Conservation (phyloP, 2,113 vertebrate species). For the Nannospalax galili region DNA sequence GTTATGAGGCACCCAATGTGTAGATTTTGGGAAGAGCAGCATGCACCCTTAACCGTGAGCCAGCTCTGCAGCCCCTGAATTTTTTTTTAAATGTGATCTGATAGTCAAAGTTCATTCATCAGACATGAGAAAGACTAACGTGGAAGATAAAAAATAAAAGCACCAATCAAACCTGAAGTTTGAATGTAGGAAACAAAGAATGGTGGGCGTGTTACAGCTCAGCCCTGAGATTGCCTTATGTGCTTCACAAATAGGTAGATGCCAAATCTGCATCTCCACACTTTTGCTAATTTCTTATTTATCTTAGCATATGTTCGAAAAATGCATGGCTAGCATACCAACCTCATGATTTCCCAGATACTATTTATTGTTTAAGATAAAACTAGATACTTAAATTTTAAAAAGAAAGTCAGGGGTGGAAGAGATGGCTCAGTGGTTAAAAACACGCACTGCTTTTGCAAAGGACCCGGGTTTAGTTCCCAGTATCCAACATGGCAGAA, state of each 20-base stretch:
- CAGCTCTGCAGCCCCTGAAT: not conserved
- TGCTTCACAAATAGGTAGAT: not conserved
- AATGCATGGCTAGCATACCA: not conserved
- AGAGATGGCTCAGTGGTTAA: no score
- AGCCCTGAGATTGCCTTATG: not conserved
- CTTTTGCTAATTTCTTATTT: not conserved
- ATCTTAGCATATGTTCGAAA: not conserved
- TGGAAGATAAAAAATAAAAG: conserved; percentile 15
- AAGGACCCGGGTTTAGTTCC: no score
- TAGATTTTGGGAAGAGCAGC: not conserved
- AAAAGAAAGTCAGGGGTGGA: not conserved
- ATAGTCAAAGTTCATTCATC: not conserved
- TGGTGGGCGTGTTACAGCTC: no score
- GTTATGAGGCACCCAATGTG: not conserved
- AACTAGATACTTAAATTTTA: not conserved
- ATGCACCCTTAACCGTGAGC: not conserved
- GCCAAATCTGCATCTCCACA: not conserved
- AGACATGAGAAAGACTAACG: not conserved
- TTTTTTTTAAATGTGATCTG: not conserved
- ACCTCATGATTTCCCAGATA: not conserved
- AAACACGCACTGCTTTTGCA: no score
- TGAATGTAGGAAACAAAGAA: not conserved
- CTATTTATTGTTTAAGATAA: not conserved
- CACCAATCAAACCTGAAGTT: not conserved
- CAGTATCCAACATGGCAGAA: no score